phyloP scores from a whole-genome alignment of 2,888 invertebrate species.

The Aelia acuminata region DNA sequence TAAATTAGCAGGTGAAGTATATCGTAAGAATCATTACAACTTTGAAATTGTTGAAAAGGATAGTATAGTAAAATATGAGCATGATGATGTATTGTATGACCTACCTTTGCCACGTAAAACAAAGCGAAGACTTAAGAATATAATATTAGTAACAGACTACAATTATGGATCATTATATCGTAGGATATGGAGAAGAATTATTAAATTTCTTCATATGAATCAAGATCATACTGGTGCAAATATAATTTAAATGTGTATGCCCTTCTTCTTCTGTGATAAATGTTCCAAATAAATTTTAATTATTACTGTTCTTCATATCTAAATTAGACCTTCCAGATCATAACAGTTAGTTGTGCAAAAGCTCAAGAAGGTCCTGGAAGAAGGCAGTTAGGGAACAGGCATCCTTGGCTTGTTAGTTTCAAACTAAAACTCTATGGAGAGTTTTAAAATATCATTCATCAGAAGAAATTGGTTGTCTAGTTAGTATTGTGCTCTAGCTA shows the following conservation, averaged over 20 bases:
- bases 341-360: not conserved
- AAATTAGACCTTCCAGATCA: not conserved
- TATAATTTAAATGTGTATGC: not conserved
- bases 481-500: too few species aligned
- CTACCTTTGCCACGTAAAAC: constrained; percentile 11
- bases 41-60: not conserved
- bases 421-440: too few species aligned
- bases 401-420: too few species aligned
- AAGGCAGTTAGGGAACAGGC: too few species aligned
- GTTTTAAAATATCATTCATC: too few species aligned
- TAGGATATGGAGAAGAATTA: not conserved
- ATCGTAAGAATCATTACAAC: constrained; percentile 14
- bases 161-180: not conserved
- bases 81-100: constrained; percentile 32
- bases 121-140: not conserved
- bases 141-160: not conserved
- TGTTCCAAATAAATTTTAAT: not conserved
- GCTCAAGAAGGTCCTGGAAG: too few species aligned
- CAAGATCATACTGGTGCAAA: not conserved
- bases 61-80: constrained; percentile 13
- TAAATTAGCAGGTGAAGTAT: not conserved
- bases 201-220: not conserved
- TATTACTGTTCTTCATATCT: not conserved
- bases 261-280: not conserved
- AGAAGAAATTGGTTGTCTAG: too few species aligned